phyloP scores from a whole-genome alignment of 1,140 invertebrate genomes.

The Orchestia grillus region DNA sequence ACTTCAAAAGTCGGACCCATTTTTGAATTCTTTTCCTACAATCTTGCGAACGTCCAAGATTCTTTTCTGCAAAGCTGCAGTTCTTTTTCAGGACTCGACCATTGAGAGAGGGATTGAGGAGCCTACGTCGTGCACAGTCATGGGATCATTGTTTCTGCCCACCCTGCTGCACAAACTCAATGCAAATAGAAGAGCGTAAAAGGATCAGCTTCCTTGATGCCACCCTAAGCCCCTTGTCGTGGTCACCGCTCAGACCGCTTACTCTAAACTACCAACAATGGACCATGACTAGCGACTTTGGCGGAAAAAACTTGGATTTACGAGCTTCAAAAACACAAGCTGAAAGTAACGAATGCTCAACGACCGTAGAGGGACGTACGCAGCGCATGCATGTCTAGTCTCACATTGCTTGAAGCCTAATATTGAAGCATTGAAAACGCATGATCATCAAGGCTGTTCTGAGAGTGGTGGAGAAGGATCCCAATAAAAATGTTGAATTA shows the following conservation, averaged over 20 bases:
- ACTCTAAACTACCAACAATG: conserved; percentile 53
- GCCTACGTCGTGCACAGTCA: background rate
- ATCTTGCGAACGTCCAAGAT: background rate
- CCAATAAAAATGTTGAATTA: background rate
- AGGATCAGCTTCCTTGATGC: conserved; percentile 50
- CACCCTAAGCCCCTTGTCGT: conserved; percentile 32
- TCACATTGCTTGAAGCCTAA: background rate
- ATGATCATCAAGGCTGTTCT: background rate
- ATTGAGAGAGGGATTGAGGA: background rate
- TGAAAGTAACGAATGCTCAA: background rate
- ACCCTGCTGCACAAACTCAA: conserved; percentile 36
- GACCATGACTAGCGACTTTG: conserved; percentile 16
- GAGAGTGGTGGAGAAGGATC: background rate
- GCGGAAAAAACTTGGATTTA: background rate
- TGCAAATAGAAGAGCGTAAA: conserved; percentile 48
- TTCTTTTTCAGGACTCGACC: background rate
- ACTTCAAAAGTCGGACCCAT: background rate
- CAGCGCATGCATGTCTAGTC: background rate
- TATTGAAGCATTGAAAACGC: background rate
- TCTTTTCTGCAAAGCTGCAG: conserved; percentile 25
- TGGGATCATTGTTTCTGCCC: conserved; percentile 37
- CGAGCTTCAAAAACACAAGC: background rate
- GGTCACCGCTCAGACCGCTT: conserved; percentile 38
- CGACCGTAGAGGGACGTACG: background rate
- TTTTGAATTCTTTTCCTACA: background rate